phyloP scores from a whole-genome alignment of 2,113 vertebrate species.

The Mugil cephalus region DNA sequence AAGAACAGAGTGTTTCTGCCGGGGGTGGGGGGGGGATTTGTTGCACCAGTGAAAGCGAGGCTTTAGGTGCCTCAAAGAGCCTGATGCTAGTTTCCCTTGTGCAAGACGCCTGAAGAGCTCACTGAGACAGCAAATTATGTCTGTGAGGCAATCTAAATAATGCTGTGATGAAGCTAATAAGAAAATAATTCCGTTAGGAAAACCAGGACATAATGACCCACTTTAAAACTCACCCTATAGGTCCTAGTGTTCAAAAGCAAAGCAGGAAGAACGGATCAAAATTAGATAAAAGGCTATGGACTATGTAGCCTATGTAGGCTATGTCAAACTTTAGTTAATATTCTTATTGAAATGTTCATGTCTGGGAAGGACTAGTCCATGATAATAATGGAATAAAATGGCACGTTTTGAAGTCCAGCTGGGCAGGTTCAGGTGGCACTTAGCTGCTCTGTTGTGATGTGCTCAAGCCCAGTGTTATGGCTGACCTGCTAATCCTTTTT shows the following conservation, averaged over 20 bases:
- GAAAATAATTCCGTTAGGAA: slow-evolving; percentile 13
- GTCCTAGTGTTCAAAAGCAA: not conserved
- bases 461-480: slow-evolving; percentile 32
- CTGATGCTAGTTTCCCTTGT: not conserved
- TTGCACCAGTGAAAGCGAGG: slow-evolving; percentile 14
- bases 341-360: not conserved
- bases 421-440: slow-evolving; percentile 7
- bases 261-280: not conserved
- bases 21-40: slow-evolving; percentile 26
- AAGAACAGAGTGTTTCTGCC: slow-evolving; percentile 39
- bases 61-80: slow-evolving; percentile 15
- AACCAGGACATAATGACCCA: not conserved
- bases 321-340: not conserved
- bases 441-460: slow-evolving; percentile 4
- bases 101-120: slow-evolving; percentile 35
- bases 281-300: too few species aligned
- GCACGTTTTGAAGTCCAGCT: not conserved
- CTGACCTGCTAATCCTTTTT: slow-evolving; percentile 52
- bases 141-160: not conserved
- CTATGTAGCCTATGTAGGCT: too few species aligned
- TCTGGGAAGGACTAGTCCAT: not conserved
- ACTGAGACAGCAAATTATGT: slow-evolving; percentile 18
- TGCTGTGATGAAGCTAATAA: not conserved
- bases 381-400: not conserved
- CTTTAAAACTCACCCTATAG: too few species aligned